Evolutionary conservation across 2,888 invertebrate species (phyloP).

Genomic region (Dione juno): DNA sequence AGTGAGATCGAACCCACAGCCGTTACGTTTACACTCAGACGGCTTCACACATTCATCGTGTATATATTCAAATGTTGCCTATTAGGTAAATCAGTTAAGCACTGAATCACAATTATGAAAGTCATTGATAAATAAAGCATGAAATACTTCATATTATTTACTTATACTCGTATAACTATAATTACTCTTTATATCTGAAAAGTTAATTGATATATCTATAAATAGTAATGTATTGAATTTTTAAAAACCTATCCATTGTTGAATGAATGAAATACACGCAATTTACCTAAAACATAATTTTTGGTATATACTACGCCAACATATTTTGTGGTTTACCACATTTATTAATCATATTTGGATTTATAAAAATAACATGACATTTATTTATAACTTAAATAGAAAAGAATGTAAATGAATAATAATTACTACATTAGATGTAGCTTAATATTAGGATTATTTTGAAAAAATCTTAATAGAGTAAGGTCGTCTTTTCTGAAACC

Average conservation of each 20-base stretch:
- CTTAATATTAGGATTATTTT: not conserved
- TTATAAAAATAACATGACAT: conserved; percentile 4
- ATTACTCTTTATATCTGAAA: not conserved
- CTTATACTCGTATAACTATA: conserved; percentile 5
- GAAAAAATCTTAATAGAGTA: not conserved
- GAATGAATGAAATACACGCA: not conserved
- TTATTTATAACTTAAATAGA: not conserved
- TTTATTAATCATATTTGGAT: conserved; percentile 8
- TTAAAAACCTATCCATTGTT: conserved; percentile 1
- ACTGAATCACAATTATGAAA: not conserved
- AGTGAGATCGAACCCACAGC: too few species aligned
- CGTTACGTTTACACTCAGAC: too few species aligned
- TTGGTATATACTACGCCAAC: conserved; percentile 5
- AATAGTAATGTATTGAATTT: not conserved
- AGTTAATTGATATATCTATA: not conserved
- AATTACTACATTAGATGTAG: too few species aligned
- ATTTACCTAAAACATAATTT: not conserved
- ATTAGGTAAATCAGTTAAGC: not conserved
- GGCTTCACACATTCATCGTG: not conserved
- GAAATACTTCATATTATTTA: not conserved
- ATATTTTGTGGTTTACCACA: conserved; percentile 23
- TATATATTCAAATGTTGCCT: conserved; percentile 1
- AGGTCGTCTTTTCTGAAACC: too few species aligned
- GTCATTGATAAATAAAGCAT: not conserved
- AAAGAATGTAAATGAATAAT: not conserved